Base-by-base conservation (phyloP, 2,113 vertebrate genomes). In the Argyrosomus japonicus region DNA sequence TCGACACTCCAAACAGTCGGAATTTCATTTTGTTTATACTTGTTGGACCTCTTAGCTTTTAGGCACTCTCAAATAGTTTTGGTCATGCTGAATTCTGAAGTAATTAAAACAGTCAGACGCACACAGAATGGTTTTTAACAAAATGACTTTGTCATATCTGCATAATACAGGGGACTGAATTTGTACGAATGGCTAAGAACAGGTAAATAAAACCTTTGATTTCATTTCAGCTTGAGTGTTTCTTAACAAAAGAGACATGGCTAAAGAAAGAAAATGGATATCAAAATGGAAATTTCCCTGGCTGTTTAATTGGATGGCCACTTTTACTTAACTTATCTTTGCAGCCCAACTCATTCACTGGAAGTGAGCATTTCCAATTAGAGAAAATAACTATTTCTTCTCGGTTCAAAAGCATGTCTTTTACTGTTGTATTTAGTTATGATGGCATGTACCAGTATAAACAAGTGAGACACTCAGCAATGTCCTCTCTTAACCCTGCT, bases 121-220 rank as follows among this genome's bases (percentile, higher is more conserved):
- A 65, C 62, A 57, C 86, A 81, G 81, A 88, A 84, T 68, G 77
- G 79, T 90, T 94, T 90, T 86, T 77, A 84, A 71, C 79, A 81
- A 92, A 92, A 90, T 91, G 77, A 78, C 88, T 88, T 87, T 90
- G 89, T 94, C 94, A 79, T 95, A 95, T 95, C 95, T 93, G 88
- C 90, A 75, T 89, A 86, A 93, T 80, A 93, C 95, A 93, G 92
- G 76, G 80, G 82, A 87, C 72, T 76, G 86, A 82, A 92, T 94
- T 94, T 92, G 87, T 88, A 64, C 90, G 85, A 92, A 89, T 78
- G 86, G 81, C 56, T 87, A 80, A 91, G 88, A 93, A 90, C 87
- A 93, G 92, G 94, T 95, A 94, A 93, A 95, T 93, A 91, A 93
- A 93, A 90, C 86, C 93, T 94, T 93, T 94, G 94, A 95, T 95